Conservation (phyloP, 2,888 invertebrate species). For the Ormyrus labotus region DNA sequence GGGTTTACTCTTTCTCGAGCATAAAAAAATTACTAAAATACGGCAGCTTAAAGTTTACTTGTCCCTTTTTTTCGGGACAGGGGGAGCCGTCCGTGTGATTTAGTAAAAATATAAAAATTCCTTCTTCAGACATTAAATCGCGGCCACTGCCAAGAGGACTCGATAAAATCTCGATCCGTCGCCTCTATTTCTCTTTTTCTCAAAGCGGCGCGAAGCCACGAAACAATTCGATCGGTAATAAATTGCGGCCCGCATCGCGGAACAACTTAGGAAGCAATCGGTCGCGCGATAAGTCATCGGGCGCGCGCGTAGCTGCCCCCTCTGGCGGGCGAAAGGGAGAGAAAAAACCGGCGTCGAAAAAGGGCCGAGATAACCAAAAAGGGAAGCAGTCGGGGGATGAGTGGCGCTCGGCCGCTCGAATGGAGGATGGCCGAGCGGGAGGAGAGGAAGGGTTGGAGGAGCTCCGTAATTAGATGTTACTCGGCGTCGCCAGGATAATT, state of each 20-base stretch:
- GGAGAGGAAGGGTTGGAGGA: background rate
- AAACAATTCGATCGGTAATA: conserved; percentile 33
- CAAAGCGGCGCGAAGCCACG: background rate
- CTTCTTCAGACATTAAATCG: no score
- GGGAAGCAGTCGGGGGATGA: background rate
- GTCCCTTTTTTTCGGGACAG: no score
- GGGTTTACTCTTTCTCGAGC: no score
- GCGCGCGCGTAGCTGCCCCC: background rate
- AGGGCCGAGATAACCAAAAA: background rate
- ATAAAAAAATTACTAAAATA: no score
- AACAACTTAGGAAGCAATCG: conserved; percentile 40
- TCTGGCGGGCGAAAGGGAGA: background rate
- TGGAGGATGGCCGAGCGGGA: background rate
- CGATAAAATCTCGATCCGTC: background rate
- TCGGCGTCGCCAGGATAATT: conserved; percentile 61
- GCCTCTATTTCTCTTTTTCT: no score
- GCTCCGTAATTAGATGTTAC: conserved; percentile 50
- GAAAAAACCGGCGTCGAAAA: background rate
- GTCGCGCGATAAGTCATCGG: conserved; percentile 29
- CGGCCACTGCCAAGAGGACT: no score
- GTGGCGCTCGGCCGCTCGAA: background rate
- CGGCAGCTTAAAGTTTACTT: no score
- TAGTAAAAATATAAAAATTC: no score
- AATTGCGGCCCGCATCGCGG: conserved; percentile 7
- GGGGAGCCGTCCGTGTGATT: no score